phyloP scores from a whole-genome alignment of 2,888 invertebrate species.

The Dynastes maya region DNA sequence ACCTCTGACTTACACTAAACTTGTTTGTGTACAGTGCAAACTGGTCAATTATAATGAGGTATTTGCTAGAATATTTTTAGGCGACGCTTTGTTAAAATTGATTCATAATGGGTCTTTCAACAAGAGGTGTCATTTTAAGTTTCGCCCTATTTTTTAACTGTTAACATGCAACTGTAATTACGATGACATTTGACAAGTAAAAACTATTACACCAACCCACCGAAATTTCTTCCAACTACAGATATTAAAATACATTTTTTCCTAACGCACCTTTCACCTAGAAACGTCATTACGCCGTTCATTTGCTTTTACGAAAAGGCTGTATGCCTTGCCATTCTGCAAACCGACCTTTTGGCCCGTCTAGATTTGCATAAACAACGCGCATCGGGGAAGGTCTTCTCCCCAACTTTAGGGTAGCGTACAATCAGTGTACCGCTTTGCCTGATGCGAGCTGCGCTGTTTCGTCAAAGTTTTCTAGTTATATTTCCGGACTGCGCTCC shows the following conservation, averaged over 20 bases:
- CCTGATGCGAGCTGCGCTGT: not conserved
- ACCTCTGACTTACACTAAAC: no score
- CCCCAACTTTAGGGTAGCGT: not conserved
- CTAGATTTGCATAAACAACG: constrained; percentile 24
- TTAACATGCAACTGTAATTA: no score
- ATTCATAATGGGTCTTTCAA: no score
- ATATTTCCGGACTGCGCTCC: not conserved
- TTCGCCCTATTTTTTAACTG: no score
- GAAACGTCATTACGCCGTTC: constrained; percentile 28
- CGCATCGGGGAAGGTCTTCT: not conserved
- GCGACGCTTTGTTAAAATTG: no score
- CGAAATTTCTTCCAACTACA: no score
- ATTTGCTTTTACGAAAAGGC: constrained; percentile 24
- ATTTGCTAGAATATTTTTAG: no score
- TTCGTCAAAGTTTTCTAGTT: constrained; percentile 29
- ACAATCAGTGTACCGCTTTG: not conserved
- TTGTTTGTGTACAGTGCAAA: no score
- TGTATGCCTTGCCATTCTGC: not conserved
- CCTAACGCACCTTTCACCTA: not conserved
- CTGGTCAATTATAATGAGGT: no score
- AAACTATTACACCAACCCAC: not conserved
- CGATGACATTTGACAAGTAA: no score
- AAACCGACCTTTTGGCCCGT: not conserved
- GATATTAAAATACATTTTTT: not conserved
- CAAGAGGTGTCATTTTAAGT: no score